Evolutionary conservation across 2,113 vertebrate species (phyloP), one percentile per base, ranked within the genome.

Genomic region (Erinaceus europaeus): DNA sequence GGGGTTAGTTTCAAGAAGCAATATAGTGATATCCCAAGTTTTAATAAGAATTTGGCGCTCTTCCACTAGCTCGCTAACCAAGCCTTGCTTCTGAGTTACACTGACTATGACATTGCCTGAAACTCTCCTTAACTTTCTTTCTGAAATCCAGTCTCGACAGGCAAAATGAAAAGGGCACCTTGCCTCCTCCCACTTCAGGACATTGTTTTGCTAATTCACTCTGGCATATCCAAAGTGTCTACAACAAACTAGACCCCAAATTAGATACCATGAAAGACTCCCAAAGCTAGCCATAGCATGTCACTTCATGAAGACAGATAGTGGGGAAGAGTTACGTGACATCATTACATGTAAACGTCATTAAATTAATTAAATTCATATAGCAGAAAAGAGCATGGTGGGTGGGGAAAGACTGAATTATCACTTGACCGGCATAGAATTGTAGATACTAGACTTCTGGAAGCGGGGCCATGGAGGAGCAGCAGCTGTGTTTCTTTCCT

Each of bases 1-100:
- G 84, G 83, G 86, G 62, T 83, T n/a, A 77, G 92, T 93, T 93
- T 95, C 72, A 87, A 89, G 89, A 91, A 93, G 84, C 46, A 91
- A 84, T 89, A 81, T 38, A 93, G 78, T 40, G 78, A 79, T 61
- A 79, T 11, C 87, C 75, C 42, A 86, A 85, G 68, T 94, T 89
- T 90, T 92, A 94, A 90, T 91, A 92, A 92, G 61, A 67, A 90
- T 71, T 38, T 40, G 53, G 36, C 32, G 74, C 69, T 89, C 71
- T 89, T 71, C n/a, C 53, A 34, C 34, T 40, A 34, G 64, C 42
- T 88, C 21, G 17, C 76, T 81, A 91, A 80, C 73, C 68, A 65
- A 79, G 25, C 55, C 78, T 44, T 61, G 25, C 36, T 29, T 69
- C 88, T 18, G 50, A 92, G 73, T 52, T 57, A 71, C 15, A 52